Evolutionary conservation across 2,113 vertebrate species (phyloP).

Genomic region (Pogona vitticeps): DNA sequence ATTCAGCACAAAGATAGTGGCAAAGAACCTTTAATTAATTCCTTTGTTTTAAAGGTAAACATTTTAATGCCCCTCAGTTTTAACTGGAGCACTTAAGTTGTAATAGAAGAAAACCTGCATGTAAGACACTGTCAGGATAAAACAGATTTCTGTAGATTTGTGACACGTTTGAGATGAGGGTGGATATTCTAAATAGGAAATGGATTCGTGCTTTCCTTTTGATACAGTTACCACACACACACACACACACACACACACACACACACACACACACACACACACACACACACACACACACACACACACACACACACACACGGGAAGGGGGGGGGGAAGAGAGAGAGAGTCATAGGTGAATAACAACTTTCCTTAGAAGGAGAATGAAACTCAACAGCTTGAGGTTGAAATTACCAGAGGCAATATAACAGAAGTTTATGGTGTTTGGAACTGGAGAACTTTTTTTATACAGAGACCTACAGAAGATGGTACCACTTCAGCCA

Average conservation of each 20-base stretch:
- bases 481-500: neutral
- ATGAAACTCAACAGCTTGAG: neutral
- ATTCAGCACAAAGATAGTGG: neutral
- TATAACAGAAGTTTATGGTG: neutral
- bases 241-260: too few relatives aligned
- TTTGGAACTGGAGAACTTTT: neutral
- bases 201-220: slow-evolving; percentile 34
- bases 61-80: neutral
- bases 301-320: slow-evolving; percentile 1
- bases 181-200: slow-evolving; percentile 39
- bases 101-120: slow-evolving; percentile 18
- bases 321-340: too few relatives aligned
- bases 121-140: neutral
- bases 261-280: neutral
- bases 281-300: neutral
- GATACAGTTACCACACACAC: neutral
- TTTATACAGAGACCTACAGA: neutral
- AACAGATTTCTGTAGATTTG: slow-evolving; percentile 7
- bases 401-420: neutral
- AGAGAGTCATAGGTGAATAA: slow-evolving; percentile 29
- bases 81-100: slow-evolving; percentile 38
- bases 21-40: slow-evolving; percentile 29
- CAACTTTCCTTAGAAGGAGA: neutral
- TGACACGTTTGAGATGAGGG: slow-evolving; percentile 44
- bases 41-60: slow-evolving; percentile 31